These are phyloP conservation scores for Folsomia candida DNA, from an alignment of 2,888 invertebrate species.

Conservation along the genomic window DNA sequence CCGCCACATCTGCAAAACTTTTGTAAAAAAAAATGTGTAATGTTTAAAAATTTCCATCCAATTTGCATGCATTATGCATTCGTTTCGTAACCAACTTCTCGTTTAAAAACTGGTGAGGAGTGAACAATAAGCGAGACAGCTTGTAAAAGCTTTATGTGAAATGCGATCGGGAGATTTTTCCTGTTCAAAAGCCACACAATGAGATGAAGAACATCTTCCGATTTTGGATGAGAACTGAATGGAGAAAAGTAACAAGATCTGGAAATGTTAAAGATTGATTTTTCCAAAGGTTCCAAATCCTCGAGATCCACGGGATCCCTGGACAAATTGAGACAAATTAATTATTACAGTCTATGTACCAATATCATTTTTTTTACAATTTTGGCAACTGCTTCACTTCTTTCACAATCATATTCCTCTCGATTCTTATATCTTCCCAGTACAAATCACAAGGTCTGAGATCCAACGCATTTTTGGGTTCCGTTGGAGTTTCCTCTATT, in stretches of 20 bases:
- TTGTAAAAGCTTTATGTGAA: constrained; percentile 29
- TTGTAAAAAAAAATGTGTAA: background rate
- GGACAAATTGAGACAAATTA: background rate
- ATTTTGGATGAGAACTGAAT: constrained; percentile 19
- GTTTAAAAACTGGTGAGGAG: constrained; percentile 26
- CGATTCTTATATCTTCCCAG: constrained; percentile 34
- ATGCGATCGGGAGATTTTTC: constrained; percentile 25
- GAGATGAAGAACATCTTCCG: constrained; percentile 28
- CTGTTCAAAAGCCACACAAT: constrained; percentile 29
- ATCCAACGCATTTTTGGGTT: constrained; percentile 14
- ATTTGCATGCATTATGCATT: no score
- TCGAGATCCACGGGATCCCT: constrained; percentile 21
- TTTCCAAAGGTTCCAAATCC: constrained; percentile 12
- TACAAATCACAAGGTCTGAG: constrained; percentile 26
- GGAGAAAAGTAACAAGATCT: constrained; percentile 32
- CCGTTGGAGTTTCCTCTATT: background rate
- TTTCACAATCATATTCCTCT: constrained; percentile 18
- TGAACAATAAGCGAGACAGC: constrained; percentile 25
- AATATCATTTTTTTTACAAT: background rate
- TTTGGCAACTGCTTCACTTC: constrained; percentile 26
- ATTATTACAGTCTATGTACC: background rate
- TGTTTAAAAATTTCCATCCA: background rate
- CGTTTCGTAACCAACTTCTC: constrained; percentile 14
- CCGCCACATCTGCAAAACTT: constrained; percentile 18
- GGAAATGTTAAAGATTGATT: constrained; percentile 24